Evolutionary conservation across 1,140 invertebrate species (phyloP), one percentile per base, ranked within the genome.

Genomic region (Streblospio benedicti): DNA sequence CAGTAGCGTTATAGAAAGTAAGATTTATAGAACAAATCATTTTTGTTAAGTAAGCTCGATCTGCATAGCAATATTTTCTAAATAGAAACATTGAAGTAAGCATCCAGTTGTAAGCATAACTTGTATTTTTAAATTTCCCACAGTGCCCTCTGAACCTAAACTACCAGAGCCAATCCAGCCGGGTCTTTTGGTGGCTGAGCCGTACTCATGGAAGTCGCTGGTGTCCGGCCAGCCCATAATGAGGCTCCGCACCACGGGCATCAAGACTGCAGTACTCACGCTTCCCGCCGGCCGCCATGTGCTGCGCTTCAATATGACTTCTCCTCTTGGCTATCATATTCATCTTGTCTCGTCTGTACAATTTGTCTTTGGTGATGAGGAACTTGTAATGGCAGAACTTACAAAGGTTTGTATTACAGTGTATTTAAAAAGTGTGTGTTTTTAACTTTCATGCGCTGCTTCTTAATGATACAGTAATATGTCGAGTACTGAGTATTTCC

Each of bases 301-400:
- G 1, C 57, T 78, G 44, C 64, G 69, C 47, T 75, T 77, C 57
- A 72, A 69, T 65, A 72, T 74, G 67, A 68, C 68, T 4, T 66
- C 70, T 12, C 73, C 74, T 18, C 61, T 76, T 9, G 76, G 74
- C 25, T 72, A 77, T 61, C 69, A 72, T 51, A 64, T 77, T 32
- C 74, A 77, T 60, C 62, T 78, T 41, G 72, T 69, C 61, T 78
- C 76, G 27, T 67, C 71, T 16, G 67, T 66, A 27, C 69, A 69
- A 25, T 78, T 78, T 68, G 67, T 73, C 5, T 74, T 77, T 69
- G 75, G 74, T 4, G 74, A 77, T 62, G 76, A 78, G 56, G 76
- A 78, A 58, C 70, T 67, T 9, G 70, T 78, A 27, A 77, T 78
- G 76, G 61, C 69, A 25, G 66, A 73, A 45, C 68, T 76, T 2